These are phyloP conservation scores for Pygoscelis antarcticus DNA, from an alignment of 2,113 vertebrate species.

Conservation along the genomic window DNA sequence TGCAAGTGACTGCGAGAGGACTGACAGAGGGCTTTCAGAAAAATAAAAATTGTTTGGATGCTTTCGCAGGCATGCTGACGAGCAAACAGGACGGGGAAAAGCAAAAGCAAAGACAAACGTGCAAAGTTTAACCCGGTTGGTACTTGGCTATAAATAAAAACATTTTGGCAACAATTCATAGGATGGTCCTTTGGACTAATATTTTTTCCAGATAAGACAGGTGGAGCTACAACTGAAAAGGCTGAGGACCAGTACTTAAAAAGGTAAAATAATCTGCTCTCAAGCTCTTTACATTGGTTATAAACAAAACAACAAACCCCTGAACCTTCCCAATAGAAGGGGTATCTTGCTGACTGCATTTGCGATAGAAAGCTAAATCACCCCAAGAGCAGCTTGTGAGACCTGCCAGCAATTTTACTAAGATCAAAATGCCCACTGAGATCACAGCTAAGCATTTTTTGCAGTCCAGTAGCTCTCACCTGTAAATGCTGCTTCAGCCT, in stretches of 20 bases:
- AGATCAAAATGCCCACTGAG: background rate
- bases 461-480: slow-evolving; percentile 3
- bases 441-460: slow-evolving; percentile 18
- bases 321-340: background rate
- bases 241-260: background rate
- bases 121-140: background rate
- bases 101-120: background rate
- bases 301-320: background rate
- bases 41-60: background rate
- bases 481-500: slow-evolving; percentile 10
- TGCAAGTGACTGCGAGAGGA: background rate
- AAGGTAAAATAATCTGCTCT: background rate
- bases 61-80: rapidly evolving
- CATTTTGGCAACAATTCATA: background rate
- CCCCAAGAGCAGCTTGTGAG: background rate
- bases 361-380: background rate
- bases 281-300: background rate
- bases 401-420: background rate
- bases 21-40: background rate
- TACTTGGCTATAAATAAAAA: background rate
- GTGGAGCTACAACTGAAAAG: background rate
- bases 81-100: background rate
- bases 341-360: background rate
- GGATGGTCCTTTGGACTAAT: background rate
- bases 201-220: background rate